These are phyloP conservation scores for Nibea coibor DNA, from an alignment of 2,113 vertebrate species.

Conservation along the genomic window DNA sequence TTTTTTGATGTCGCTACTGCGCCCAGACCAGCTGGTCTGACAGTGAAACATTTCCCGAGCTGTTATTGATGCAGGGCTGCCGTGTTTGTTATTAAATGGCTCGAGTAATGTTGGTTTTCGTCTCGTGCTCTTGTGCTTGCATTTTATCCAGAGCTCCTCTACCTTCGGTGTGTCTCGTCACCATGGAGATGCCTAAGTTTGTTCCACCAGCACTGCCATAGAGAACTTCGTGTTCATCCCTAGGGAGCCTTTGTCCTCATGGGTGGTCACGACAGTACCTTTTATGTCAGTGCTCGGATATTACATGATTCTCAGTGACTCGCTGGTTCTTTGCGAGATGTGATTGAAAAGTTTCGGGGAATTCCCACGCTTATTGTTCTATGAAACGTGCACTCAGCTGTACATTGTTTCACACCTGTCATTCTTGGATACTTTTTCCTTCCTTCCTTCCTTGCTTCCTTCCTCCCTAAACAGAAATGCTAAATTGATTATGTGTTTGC, in stretches of 20 bases:
- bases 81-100: slow-evolving; percentile 21
- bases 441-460: not conserved
- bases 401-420: not conserved
- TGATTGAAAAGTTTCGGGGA: slow-evolving; percentile 26
- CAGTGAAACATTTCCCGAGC: slow-evolving; percentile 41
- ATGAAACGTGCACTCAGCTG: slow-evolving; percentile 3
- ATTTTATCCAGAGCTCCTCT: not conserved
- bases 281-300: slow-evolving; percentile 16
- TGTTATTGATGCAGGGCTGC: slow-evolving; percentile 10
- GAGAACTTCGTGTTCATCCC: slow-evolving; percentile 11
- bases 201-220: slow-evolving; percentile 9
- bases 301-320: not conserved
- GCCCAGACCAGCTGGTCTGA: slow-evolving; percentile 25
- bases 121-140: not conserved
- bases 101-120: not conserved
- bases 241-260: slow-evolving; percentile 9
- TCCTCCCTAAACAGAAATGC: not conserved
- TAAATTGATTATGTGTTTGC: slow-evolving; percentile 36
- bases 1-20: not conserved
- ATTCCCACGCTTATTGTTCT: slow-evolving; percentile 29
- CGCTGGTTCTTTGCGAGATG: not conserved
- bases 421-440: not conserved
- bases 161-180: slow-evolving; percentile 16
- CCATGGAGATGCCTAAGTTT: slow-evolving; percentile 41
- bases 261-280: slow-evolving; percentile 4